These are phyloP conservation scores for Stenurella melanura DNA, from an alignment of 2,888 invertebrate species.

Conservation along the genomic window DNA sequence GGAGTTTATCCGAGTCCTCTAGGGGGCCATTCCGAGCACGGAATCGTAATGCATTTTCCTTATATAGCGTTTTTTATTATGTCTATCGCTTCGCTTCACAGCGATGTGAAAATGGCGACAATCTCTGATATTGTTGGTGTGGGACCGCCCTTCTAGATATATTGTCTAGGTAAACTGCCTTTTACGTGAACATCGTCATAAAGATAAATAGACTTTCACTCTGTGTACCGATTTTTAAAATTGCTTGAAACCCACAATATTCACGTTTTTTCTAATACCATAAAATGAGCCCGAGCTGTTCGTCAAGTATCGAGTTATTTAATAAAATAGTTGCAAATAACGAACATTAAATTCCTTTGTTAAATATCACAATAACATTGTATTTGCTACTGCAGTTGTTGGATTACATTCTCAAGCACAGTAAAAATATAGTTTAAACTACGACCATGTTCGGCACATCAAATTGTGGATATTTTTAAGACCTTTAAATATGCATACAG, in stretches of 20 bases:
- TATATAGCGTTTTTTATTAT: constrained; percentile 74
- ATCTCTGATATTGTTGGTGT: constrained; percentile 71
- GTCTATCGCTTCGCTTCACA: constrained; percentile 68
- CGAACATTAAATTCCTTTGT: too few relatives aligned
- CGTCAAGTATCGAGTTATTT: too few relatives aligned
- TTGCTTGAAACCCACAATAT: not conserved
- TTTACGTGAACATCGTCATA: constrained; percentile 43
- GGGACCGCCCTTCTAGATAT: constrained; percentile 59
- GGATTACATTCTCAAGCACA: too few relatives aligned
- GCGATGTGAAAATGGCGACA: constrained; percentile 70
- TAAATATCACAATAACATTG: too few relatives aligned
- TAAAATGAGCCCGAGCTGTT: too few relatives aligned
- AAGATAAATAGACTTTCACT: constrained; percentile 31
- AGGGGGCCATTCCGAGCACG: constrained; percentile 71
- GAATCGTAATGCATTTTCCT: constrained; percentile 75
- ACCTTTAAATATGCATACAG: too few relatives aligned
- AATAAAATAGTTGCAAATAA: too few relatives aligned
- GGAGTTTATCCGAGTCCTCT: constrained; percentile 69
- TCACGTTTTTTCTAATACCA: not conserved
- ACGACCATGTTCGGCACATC: too few relatives aligned
- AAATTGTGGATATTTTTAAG: too few relatives aligned
- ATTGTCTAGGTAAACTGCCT: constrained; percentile 56
- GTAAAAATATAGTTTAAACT: too few relatives aligned
- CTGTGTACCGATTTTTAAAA: constrained; percentile 9
- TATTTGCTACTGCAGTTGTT: too few relatives aligned